Conservation (phyloP, 1,140 invertebrate species). For the Marisa cornuarietis region DNA sequence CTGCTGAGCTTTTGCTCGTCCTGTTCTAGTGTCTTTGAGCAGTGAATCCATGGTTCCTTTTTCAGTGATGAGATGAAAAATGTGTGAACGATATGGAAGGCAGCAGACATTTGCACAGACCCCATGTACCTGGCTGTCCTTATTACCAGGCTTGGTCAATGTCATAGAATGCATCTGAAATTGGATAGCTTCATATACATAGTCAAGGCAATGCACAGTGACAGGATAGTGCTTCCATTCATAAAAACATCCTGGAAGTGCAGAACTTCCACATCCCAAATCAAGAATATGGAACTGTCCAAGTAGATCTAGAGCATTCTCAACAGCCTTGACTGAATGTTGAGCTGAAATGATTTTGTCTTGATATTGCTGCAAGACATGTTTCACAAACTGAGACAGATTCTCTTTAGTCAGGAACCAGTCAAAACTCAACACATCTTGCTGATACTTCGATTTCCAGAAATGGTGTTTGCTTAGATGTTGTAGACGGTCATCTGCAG, state of each 20-base stretch:
- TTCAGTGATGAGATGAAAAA: constrained; percentile 45
- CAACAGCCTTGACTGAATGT: neutral
- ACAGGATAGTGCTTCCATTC: constrained; percentile 21
- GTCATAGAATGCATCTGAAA: constrained; percentile 20
- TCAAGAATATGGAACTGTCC: constrained; percentile 27
- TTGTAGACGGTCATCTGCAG: neutral
- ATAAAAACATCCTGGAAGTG: constrained; percentile 21
- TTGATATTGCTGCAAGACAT: neutral
- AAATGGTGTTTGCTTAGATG: constrained; percentile 25
- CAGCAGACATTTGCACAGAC: constrained; percentile 34
- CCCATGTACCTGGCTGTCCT: constrained; percentile 10
- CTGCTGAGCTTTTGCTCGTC: constrained; percentile 13
- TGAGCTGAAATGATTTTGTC: neutral
- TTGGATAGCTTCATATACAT: constrained; percentile 23
- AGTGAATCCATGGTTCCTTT: constrained; percentile 55
- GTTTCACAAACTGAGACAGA: constrained; percentile 20
- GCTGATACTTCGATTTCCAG: constrained; percentile 18
- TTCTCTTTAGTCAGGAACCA: constrained; percentile 27
- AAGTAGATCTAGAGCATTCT: neutral
- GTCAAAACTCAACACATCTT: constrained; percentile 20
- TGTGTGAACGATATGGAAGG: constrained; percentile 33
- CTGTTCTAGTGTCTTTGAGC: constrained; percentile 40
- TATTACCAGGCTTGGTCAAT: neutral
- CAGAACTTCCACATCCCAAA: constrained; percentile 37
- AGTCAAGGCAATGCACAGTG: constrained; percentile 32